Base-by-base conservation (phyloP, 2,797 vertebrate species). In the Trachurus trachurus region DNA sequence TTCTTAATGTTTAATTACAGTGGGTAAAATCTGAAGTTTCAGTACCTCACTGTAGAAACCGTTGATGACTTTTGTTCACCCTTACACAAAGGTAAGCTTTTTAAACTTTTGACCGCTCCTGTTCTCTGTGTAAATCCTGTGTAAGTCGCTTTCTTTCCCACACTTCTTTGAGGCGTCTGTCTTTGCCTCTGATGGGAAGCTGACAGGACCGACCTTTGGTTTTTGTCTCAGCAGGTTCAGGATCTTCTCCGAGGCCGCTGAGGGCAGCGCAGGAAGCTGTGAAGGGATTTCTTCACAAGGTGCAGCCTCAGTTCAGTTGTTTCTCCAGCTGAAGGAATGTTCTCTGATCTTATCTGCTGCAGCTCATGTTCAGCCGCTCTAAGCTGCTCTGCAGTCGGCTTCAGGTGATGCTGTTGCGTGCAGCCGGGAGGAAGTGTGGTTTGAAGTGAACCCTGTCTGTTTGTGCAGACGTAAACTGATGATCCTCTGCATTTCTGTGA, bases 381-480 rank as follows among this genome's bases (percentile, higher is more conserved):
- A 42, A 59, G 40, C 26, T 1, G 5, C 21, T 49, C 66, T 0
- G 0, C 44, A 0, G 29, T 12, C 9, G 6, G 39, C 7, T 31
- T 42, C 53, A 63, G 39, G 31, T 72, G 68, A 58, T 29, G 37
- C 13, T 37, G 37, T 17, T 37, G 50, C 10, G 15, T 77, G 74
- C 66, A 10, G 57, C 61, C 53, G 53, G 47, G 11, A 19, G 66
- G 64, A 72, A 40, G 50, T 68, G 56, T 72, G 58, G 64, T 11
- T 75, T 65, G 63, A 71, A 87, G 71, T 66, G 68, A 82, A 72
- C 80, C 65, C 39, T 52, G 66, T 79, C 76, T 78, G 81, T 87
- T 86, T 73, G 71, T 66, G 58, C 68, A 72, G 74, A 54, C 8
- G 0, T n/a, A n/a, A 50, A 69, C 52, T 52, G 66, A 69, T 76